Base-by-base conservation (phyloP, 2,888 invertebrate species). In the Epinotia bilunana region DNA sequence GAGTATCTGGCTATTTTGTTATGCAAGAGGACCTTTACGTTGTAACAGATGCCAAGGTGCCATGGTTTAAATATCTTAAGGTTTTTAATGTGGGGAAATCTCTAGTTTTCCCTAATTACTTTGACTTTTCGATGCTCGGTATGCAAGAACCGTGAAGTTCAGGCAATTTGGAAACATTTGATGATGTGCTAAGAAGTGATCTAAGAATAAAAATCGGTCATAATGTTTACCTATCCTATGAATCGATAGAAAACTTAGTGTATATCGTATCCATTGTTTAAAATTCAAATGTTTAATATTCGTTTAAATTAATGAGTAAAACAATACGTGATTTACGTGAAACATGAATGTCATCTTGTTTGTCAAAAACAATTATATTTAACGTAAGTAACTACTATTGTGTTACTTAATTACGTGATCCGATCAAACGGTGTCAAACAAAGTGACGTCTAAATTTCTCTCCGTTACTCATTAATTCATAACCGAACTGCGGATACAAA, bases 401-500 rank as follows among this genome's bases (percentile, higher is more conserved):
- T 69, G 65, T 75, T 72, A 65, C 64, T n/a, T n/a, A n/a, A n/a
- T n/a, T n/a, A n/a, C n/a, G n/a, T n/a, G n/a, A n/a, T n/a, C n/a
- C 72, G 61, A 72, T 58, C 64, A 46, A 60, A 64, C 57, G 64
- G 64, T 71, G 70, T 65, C 70, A 74, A 64, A 64, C 70, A 58
- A 63, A 57, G 55, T 75, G 67, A 75, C 75, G 67, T 75, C 75
- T 75, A 75, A 65, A 75, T 75, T 75, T 72, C 61, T 20, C 65
- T 75, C 55, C 65, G 63, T 55, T 67, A 58, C 72, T 75, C 65
- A 72, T 75, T 72, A 74, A 74, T 75, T 71, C 74, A 72, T 62
- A 64, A 70, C 62, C 43, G 57, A 55, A 39, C 68, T 67, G 82
- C 81, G 81, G 82, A 81, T 79, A 79, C 80, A 81, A 82, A 82